phyloP scores from a whole-genome alignment of 2,797 vertebrate genomes.

The Paedocypris micromegethes region DNA sequence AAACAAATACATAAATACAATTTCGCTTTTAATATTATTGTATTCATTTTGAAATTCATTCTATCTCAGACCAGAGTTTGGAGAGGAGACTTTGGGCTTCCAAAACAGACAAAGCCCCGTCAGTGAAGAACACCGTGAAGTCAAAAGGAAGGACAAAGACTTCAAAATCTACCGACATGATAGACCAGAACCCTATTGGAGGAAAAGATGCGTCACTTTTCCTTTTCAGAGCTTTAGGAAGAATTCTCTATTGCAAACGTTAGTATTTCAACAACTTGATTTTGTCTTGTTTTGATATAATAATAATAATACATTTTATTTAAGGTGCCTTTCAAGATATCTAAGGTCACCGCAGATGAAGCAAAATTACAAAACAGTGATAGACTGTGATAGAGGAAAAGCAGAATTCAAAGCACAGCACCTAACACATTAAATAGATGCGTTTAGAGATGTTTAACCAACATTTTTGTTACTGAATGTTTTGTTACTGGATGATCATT shows the following conservation, averaged over 20 bases:
- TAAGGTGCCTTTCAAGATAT: no score
- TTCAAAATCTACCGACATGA: conserved; percentile 55
- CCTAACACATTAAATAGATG: no score
- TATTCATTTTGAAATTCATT: not conserved
- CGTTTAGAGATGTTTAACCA: no score
- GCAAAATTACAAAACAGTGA: no score
- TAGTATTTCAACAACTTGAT: conserved; percentile 50
- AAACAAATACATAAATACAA: no score
- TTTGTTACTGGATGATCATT: no score
- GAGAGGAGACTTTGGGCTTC: conserved; percentile 63
- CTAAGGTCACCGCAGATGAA: no score
- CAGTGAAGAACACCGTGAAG: conserved; percentile 57
- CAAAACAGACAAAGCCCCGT: conserved; percentile 63
- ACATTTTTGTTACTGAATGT: no score
- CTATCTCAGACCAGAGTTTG: conserved; percentile 49
- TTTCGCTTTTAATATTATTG: conserved; percentile 15
- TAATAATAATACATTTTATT: not conserved
- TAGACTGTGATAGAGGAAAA: no score
- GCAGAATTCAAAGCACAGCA: no score
- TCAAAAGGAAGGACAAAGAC: conserved; percentile 61
- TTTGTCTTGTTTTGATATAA: not conserved
- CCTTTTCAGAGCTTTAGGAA: conserved; percentile 92
- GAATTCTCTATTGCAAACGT: conserved; percentile 96
- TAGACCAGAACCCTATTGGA: conserved; percentile 72
- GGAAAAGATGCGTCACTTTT: conserved; percentile 89